Evolutionary conservation across 1,140 invertebrate genomes (phyloP), one percentile per base, ranked within the genome.

Genomic region (Cotesia typhae): DNA sequence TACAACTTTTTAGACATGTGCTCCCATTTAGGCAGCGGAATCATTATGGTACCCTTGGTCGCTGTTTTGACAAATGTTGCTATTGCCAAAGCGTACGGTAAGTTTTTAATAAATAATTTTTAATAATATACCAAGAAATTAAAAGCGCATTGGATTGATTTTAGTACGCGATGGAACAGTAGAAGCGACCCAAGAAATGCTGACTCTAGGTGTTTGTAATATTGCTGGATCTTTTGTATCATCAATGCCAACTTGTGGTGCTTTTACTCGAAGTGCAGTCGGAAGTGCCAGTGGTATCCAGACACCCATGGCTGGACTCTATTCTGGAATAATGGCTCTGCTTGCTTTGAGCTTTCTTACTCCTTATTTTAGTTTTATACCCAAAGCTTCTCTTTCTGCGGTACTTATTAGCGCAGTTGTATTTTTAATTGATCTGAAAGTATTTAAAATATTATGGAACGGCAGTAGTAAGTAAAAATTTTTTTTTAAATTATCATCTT

Each of bases 21-120:
- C 12, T 77, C 85, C 1, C 89, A 92, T 73, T 84, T 94, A 10
- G 90, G 92, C 10, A 86, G 89, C 4, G 92, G 92, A 1, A 84
- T 94, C 17, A 78, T 93, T n/a, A 87, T 94, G 0, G 84, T 94
- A 35, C 93, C 93, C 10, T 77, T 94, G 1, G 88, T 95, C 6
- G 90, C 91, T 12, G 89, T 94, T 52, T 85, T 94, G 57, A 92
- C 93, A 36, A 94, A 94, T 75, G 90, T 94, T 6, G 93, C 93
- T 1, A 94, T 94, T 71, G 93, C 92, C 2, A 95, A 94, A 87
- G 90, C 92, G 67, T 94, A 93, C 77, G 87, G 91, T 92, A 85
- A 89, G 87, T 86, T 74, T 71, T 65, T 70, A 63, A 67, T 68
- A 52, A 28, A n/a, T 68, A 41, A 14, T 14, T 14, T 14, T 14